phyloP scores from a whole-genome alignment of 2,113 vertebrate genomes.

The Girardinichthys multiradiatus region DNA sequence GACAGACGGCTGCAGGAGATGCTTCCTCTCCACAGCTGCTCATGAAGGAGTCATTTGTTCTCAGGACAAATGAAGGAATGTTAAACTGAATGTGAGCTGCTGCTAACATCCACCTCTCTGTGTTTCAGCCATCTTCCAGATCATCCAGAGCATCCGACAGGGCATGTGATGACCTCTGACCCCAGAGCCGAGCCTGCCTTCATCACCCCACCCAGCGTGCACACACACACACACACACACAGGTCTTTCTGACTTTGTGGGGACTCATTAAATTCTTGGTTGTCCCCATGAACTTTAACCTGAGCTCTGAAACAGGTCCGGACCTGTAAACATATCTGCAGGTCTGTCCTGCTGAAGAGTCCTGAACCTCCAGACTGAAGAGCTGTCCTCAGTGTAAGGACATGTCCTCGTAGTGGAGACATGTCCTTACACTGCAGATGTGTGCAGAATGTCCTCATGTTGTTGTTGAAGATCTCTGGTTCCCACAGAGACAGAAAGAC shows the following conservation, averaged over 20 bases:
- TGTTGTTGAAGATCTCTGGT: background rate
- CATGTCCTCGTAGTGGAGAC: background rate
- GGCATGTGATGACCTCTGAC: slow-evolving; percentile 74
- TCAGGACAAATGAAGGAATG: too few species aligned
- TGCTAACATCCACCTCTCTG: slow-evolving; percentile 3
- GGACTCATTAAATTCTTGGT: too few species aligned
- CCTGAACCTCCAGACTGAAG: background rate
- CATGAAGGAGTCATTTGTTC: too few species aligned
- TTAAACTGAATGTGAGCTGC: too few species aligned
- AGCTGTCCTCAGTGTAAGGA: background rate
- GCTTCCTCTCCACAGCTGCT: too few species aligned
- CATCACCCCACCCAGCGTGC: slow-evolving; percentile 7
- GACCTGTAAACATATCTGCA: background rate
- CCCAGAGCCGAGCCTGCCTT: slow-evolving; percentile 11
- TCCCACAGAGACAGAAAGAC: slow-evolving; percentile 17
- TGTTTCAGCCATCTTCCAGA: slow-evolving; percentile 83
- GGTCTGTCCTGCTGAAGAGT: background rate
- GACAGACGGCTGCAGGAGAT: too few species aligned
- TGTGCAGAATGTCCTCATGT: background rate
- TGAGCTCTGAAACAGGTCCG: background rate
- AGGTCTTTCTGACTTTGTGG: slow-evolving; percentile 5
- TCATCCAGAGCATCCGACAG: slow-evolving; percentile 85
- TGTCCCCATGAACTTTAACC: background rate
- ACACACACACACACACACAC: slow-evolving; percentile 20
- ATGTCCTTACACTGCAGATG: background rate